Evolutionary conservation across 2,113 vertebrate genomes (phyloP).

Genomic region (Tragelaphus strepsiceros): DNA sequence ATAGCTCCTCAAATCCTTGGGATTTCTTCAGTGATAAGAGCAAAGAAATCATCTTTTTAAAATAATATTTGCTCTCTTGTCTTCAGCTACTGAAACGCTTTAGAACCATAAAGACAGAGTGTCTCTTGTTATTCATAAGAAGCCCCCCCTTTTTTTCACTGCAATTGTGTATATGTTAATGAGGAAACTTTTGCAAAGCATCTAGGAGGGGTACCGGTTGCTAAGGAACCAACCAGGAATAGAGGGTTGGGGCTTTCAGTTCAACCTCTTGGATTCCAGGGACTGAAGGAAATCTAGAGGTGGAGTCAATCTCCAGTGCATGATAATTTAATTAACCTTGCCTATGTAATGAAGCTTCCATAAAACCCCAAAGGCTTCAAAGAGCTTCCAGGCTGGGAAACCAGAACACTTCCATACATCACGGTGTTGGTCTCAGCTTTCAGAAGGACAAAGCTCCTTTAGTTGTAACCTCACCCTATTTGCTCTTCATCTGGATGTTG

Average conservation of each 20-base stretch:
- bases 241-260: not conserved
- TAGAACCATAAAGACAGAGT: not conserved
- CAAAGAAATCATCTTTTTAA: not conserved
- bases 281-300: not conserved
- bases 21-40: not conserved
- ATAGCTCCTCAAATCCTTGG: not conserved
- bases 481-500: not conserved
- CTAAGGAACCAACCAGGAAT: not conserved
- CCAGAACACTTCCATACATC: not conserved
- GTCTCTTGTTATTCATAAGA: not conserved
- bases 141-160: not conserved
- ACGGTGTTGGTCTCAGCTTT: not conserved
- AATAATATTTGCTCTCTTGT: not conserved
- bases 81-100: not conserved
- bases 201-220: not conserved
- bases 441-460: not conserved
- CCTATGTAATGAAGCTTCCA: not conserved
- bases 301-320: fast-evolving
- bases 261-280: not conserved
- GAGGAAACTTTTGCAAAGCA: not conserved
- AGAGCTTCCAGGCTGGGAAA: not conserved
- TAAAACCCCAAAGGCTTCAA: not conserved
- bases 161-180: not conserved
- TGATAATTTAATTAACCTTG: not conserved
- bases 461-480: not conserved